Percentiles rank a stretch among this genome's conserved stretches.
These are phyloP conservation scores for Parnassius smintheus DNA, from an alignment of 2,888 invertebrate genomes.

Conservation along the genomic window DNA sequence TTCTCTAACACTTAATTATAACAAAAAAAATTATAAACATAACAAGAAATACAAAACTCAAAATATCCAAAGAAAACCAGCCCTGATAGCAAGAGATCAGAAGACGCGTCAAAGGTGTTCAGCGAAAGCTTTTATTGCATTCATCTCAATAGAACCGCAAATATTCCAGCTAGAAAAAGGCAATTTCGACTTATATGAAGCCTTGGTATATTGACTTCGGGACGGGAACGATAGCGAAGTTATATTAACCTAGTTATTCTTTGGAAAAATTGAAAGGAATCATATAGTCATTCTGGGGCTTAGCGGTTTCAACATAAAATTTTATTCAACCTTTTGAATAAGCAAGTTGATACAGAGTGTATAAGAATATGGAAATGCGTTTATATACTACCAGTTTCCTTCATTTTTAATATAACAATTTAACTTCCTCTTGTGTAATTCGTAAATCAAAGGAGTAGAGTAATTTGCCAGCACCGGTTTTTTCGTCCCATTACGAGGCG, in stretches of 20 bases:
- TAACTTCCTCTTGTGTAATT: no score
- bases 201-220: constrained; percentile 21
- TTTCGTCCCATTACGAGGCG: no score
- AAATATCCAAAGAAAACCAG: no score
- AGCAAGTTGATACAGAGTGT: no score
- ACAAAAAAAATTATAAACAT: no score
- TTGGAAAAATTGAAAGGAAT: constrained; percentile 17
- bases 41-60: no score
- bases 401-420: no score
- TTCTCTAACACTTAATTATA: no score
- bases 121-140: constrained; percentile 34
- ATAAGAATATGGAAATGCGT: no score
- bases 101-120: constrained; percentile 20
- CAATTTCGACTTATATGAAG: constrained; percentile 35
- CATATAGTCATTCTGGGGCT: neutral
- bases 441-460: no score
- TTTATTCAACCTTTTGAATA: constrained; percentile 1
- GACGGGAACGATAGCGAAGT: constrained; percentile 19
- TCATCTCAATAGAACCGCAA: constrained; percentile 30
- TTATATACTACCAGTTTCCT: no score
- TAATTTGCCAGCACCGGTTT: no score
- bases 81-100: constrained; percentile 1
- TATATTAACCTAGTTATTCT: constrained; percentile 19
- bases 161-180: constrained; percentile 34
- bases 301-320: neutral